Conservation (phyloP, 1,140 invertebrate genomes). For the Drosophila pectinifera region DNA sequence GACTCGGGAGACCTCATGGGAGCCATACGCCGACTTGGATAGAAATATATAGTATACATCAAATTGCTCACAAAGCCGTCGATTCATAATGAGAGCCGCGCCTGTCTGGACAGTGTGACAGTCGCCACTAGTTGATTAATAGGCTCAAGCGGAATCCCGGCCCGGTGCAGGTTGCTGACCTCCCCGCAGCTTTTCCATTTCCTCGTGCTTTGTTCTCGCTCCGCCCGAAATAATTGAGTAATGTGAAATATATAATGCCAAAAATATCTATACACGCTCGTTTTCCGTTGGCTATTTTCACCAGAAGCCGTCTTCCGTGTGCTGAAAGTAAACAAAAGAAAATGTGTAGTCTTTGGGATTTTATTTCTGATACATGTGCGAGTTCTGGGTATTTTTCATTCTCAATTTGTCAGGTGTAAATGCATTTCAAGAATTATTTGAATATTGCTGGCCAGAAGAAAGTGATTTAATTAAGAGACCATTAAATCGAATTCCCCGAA, state of each 20-base stretch:
- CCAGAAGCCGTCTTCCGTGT: conserved; percentile 36
- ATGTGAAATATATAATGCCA: conserved; percentile 43
- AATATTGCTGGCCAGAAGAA: conserved; percentile 7
- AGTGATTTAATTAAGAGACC: conserved; percentile 37
- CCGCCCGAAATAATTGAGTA: conserved; percentile 48
- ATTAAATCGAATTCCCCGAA: conserved; percentile 42
- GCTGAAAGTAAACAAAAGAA: conserved; percentile 21
- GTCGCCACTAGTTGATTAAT: conserved; percentile 73
- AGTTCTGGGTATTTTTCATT: conserved; percentile 44
- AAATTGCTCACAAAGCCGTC: conserved; percentile 50
- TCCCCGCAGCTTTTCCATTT: conserved; percentile 50
- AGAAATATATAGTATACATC: conserved; percentile 17
- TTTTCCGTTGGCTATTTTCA: conserved; percentile 40
- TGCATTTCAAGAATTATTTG: conserved; percentile 28
- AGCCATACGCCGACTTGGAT: conserved; percentile 34
- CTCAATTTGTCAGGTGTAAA: conserved; percentile 56
- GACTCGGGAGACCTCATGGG: conserved; percentile 51
- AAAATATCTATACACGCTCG: conserved; percentile 26
- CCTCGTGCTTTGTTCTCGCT: conserved; percentile 65
- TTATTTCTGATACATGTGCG: conserved; percentile 9
- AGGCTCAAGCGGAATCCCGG: conserved; percentile 38
- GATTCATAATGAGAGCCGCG: conserved; percentile 54
- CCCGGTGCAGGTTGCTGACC: conserved; percentile 60
- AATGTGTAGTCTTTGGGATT: conserved; percentile 4
- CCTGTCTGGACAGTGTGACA: conserved; percentile 56